phyloP scores from a whole-genome alignment of 1,140 invertebrate species.

The Rhysida immarginata region DNA sequence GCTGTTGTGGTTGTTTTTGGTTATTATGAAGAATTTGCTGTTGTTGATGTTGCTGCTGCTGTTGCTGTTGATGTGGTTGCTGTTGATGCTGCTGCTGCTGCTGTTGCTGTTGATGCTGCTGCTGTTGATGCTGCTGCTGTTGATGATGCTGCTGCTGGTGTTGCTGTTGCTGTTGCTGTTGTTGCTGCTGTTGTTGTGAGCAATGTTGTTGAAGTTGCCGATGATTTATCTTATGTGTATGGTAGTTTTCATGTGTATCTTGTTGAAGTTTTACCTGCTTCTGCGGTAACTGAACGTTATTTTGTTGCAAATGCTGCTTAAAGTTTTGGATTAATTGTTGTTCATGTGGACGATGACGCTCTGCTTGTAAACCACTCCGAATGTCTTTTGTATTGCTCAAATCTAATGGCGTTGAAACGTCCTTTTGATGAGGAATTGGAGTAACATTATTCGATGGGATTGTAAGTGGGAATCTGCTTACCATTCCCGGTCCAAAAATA shows the following conservation, averaged over 20 bases:
- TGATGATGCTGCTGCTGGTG: too few relatives aligned
- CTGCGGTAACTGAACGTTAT: too few relatives aligned
- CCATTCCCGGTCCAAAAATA: not conserved
- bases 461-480: not conserved
- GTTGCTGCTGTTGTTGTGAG: too few relatives aligned
- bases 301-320: too few relatives aligned
- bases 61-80: conserved; percentile 5
- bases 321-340: too few relatives aligned
- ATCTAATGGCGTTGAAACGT: not conserved
- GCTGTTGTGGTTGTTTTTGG: not conserved
- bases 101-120: not conserved
- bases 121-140: conserved; percentile 9
- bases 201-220: too few relatives aligned
- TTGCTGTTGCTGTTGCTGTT: too few relatives aligned
- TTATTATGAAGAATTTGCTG: not conserved
- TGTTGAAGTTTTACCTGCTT: too few relatives aligned
- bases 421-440: not conserved
- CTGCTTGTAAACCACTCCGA: too few relatives aligned
- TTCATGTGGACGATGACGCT: too few relatives aligned
- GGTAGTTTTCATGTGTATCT: too few relatives aligned
- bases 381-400: not conserved
- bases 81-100: conserved; percentile 2
- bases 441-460: not conserved
- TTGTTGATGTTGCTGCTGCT: conserved; percentile 2
- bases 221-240: too few relatives aligned